These are phyloP conservation scores for Eutolmus rufibarbis DNA, from an alignment of 2,888 invertebrate species.

Conservation along the genomic window DNA sequence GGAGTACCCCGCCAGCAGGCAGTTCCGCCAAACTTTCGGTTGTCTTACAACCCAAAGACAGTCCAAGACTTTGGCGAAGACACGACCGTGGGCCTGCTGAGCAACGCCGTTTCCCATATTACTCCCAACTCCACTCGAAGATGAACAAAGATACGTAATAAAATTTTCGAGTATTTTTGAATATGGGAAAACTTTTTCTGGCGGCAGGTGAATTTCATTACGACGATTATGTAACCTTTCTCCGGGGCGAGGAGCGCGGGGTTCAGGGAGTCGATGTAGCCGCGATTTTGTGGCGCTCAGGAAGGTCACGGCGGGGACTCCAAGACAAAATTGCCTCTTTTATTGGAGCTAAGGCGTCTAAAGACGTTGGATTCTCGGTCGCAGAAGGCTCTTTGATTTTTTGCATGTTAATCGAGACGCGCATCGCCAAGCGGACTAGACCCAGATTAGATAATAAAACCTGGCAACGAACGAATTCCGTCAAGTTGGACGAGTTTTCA, in stretches of 20 bases:
- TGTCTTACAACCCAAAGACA: background rate
- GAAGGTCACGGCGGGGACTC: background rate
- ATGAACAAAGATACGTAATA: background rate
- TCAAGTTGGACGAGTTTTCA: background rate
- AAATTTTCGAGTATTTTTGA: background rate
- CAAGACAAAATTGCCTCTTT: background rate
- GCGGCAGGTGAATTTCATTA: background rate
- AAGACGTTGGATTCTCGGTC: background rate
- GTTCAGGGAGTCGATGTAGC: too few species aligned
- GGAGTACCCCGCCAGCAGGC: background rate
- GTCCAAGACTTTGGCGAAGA: background rate
- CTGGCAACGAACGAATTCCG: background rate
- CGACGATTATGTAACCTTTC: background rate
- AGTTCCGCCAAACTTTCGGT: background rate
- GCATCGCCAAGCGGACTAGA: background rate
- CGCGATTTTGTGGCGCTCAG: too few species aligned
- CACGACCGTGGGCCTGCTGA: background rate
- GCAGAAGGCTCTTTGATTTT: background rate
- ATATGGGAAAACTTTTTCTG: background rate
- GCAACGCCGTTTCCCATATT: background rate
- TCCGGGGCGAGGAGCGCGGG: background rate
- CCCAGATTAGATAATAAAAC: background rate
- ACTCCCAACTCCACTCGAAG: background rate
- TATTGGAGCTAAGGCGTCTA: background rate
- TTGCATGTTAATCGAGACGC: background rate